Percentiles rank a stretch among this genome's conserved stretches.
Evolutionary conservation across 2,113 vertebrate genomes (phyloP).

Genomic region (Acanthochromis polyacanthus): DNA sequence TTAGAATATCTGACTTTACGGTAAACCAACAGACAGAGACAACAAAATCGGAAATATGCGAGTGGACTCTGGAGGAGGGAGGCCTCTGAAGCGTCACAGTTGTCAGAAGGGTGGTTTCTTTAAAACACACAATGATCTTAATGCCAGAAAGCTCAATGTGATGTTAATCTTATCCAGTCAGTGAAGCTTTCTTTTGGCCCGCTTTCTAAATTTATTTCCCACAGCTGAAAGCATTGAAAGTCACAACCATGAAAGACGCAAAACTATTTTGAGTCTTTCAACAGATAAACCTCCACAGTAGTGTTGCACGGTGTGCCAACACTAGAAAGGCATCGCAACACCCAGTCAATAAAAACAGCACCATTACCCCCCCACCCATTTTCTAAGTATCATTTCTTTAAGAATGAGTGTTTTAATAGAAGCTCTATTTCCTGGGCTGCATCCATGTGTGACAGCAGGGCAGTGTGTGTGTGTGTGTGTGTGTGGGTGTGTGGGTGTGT

Average conservation of each 20-base stretch:
- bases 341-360: too few species aligned
- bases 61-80: slow-evolving; percentile 15
- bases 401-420: too few species aligned
- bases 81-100: background rate
- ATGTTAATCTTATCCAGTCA: background rate
- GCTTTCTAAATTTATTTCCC: slow-evolving; percentile 16
- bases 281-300: too few species aligned
- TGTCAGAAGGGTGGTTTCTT: background rate
- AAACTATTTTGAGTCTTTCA: background rate
- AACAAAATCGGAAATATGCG: slow-evolving; percentile 1
- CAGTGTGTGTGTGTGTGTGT: too few species aligned
- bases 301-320: too few species aligned
- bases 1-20: slow-evolving; percentile 56
- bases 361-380: too few species aligned
- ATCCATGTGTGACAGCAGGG: too few species aligned
- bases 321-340: too few species aligned
- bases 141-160: background rate
- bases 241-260: background rate
- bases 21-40: slow-evolving; percentile 42
- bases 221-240: background rate
- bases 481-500: too few species aligned
- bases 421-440: too few species aligned
- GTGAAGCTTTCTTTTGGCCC: background rate
- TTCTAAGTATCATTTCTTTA: too few species aligned
- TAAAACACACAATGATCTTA: background rate